phyloP scores from a whole-genome alignment of 2,113 vertebrate genomes.

The Rhodinocichla rosea region DNA sequence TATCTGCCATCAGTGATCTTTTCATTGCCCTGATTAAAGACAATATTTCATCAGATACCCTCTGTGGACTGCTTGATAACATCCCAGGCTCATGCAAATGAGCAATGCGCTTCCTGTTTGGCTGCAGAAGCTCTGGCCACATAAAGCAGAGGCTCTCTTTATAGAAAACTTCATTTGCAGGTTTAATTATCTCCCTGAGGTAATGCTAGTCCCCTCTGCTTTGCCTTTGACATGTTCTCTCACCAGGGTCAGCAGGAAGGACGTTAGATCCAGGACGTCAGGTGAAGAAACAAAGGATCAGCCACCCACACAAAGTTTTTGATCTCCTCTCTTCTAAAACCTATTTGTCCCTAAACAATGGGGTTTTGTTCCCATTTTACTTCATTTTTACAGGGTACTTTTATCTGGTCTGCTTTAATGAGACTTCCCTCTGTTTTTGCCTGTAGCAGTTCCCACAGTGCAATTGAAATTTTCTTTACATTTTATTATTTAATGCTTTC shows the following conservation, averaged over 20 bases:
- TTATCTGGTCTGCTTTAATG: not conserved
- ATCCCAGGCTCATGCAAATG: not conserved
- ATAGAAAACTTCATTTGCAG: not conserved
- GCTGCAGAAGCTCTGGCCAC: not conserved
- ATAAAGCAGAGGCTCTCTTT: not conserved
- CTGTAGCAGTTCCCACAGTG: not conserved
- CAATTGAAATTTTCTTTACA: not conserved
- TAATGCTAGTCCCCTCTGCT: not conserved
- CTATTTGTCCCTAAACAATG: not conserved
- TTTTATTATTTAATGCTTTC: not conserved
- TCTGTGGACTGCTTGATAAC: not conserved
- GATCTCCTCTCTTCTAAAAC: not conserved
- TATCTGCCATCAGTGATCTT: not conserved
- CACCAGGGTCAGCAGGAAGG: not conserved
- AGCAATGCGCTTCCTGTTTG: accelerated
- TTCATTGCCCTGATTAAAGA: not conserved
- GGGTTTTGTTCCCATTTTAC: not conserved
- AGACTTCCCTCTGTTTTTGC: not conserved
- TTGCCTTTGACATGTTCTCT: not conserved
- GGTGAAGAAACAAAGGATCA: not conserved
- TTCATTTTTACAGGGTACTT: not conserved
- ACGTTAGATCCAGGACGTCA: not conserved
- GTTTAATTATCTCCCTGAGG: not conserved
- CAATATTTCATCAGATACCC: not conserved
- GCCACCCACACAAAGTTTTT: not conserved